Percentiles rank a stretch among this genome's conserved stretches.
Evolutionary conservation across 2,888 invertebrate genomes (phyloP).

Genomic region (Gortyna flavago): DNA sequence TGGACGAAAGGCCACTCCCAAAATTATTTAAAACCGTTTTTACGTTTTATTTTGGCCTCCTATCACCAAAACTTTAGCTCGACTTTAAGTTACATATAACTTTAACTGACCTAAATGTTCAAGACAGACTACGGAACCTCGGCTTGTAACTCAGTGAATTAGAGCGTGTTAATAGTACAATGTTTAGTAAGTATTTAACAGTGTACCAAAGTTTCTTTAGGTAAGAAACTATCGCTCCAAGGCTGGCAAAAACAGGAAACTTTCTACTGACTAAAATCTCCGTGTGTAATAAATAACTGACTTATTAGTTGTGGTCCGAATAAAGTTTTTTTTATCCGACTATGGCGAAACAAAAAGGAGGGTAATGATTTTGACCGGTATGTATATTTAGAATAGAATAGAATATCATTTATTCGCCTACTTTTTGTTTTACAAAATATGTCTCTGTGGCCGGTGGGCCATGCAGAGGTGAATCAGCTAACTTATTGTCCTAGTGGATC

Average conservation of each 20-base stretch:
- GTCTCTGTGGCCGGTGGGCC: no score
- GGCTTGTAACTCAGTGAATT: conserved; percentile 14
- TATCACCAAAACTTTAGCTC: not conserved
- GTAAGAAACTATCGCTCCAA: conserved; percentile 30
- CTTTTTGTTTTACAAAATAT: no score
- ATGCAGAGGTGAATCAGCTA: no score
- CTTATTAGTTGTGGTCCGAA: conserved; percentile 30
- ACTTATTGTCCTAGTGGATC: no score
- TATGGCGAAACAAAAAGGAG: no score
- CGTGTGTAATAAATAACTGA: conserved; percentile 49
- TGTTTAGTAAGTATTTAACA: conserved; percentile 35
- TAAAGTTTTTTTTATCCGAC: no score
- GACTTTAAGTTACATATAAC: not conserved
- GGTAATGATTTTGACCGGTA: no score
- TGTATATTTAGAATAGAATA: no score
- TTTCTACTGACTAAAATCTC: conserved; percentile 33
- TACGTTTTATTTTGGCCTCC: not conserved
- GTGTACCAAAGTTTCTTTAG: conserved; percentile 28
- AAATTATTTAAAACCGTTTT: not conserved
- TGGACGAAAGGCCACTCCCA: not conserved
- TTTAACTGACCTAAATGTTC: conserved; percentile 22
- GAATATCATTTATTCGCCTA: no score
- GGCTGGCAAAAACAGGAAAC: conserved; percentile 46
- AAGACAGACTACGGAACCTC: not conserved
- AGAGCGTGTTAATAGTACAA: conserved; percentile 21